Evolutionary conservation across 2,113 vertebrate species (phyloP).

Genomic region (Pundamilia nyererei): DNA sequence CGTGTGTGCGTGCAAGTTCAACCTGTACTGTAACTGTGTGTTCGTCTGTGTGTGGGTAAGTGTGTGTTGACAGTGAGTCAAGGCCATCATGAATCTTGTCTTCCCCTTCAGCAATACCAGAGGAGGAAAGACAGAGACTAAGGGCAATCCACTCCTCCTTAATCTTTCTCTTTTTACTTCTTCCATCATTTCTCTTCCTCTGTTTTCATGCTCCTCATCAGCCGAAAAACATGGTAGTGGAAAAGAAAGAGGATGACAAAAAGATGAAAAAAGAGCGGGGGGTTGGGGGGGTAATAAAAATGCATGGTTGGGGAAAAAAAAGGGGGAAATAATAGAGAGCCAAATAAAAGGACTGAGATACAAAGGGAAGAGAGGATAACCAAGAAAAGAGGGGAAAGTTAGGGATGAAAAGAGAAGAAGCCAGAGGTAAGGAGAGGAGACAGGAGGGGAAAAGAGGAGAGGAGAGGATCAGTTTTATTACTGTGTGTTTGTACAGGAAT

Average conservation of each 20-base stretch:
- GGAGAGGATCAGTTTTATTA: constrained; percentile 54
- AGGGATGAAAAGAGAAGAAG: not conserved
- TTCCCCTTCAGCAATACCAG: constrained; percentile 15
- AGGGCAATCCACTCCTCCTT: constrained; percentile 11
- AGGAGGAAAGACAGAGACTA: constrained; percentile 20
- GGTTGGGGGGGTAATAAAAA: not conserved
- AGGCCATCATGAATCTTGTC: constrained; percentile 30
- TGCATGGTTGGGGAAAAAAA: not conserved
- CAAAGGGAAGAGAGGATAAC: not conserved
- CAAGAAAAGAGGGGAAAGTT: not conserved
- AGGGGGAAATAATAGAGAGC: not conserved
- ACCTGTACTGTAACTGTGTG: not conserved
- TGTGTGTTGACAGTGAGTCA: not conserved
- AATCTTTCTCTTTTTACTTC: not conserved
- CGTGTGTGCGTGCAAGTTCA: not conserved
- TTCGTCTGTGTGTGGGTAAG: not conserved
- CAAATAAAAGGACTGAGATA: not conserved
- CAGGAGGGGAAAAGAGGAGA: not conserved
- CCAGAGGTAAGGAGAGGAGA: not conserved
- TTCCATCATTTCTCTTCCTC: not conserved
- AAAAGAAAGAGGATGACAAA: not conserved
- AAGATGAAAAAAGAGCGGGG: too few species aligned
- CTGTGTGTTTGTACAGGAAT: constrained; percentile 56
- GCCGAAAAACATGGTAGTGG: not conserved
- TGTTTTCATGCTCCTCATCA: not conserved